phyloP scores from a whole-genome alignment of 2,113 vertebrate species.

The Terrapene triunguis region DNA sequence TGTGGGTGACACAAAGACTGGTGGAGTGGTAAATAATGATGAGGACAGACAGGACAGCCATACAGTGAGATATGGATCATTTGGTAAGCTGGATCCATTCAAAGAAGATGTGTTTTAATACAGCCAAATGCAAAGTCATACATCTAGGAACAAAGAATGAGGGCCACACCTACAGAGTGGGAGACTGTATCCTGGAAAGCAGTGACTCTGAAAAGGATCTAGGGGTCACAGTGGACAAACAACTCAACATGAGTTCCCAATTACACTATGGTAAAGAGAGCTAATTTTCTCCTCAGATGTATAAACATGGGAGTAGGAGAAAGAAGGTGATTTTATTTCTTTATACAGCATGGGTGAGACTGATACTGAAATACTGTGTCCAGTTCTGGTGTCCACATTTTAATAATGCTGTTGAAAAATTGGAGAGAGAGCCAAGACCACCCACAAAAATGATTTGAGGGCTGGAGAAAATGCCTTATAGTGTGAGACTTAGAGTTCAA shows the following conservation, averaged over 20 bases:
- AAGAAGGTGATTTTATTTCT: not conserved
- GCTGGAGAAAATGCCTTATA: not conserved
- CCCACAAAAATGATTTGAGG: not conserved
- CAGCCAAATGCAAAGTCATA: not conserved
- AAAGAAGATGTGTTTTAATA: not conserved
- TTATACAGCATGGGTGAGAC: not conserved
- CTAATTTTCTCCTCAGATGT: not conserved
- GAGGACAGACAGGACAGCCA: not conserved
- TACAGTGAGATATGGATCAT: not conserved
- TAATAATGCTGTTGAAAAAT: not conserved
- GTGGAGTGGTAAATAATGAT: not conserved
- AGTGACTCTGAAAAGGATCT: not conserved
- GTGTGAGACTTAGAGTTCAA: not conserved
- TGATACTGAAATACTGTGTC: not conserved
- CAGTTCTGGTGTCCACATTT: not conserved
- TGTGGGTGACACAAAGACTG: not conserved
- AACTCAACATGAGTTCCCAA: not conserved
- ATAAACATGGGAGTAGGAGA: not conserved
- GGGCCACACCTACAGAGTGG: not conserved
- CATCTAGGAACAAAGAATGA: not conserved
- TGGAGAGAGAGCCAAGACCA: not conserved
- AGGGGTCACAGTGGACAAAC: not conserved
- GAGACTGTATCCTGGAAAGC: not conserved
- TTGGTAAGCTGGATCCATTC: not conserved
- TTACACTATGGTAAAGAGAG: not conserved